Evolutionary conservation across 2,888 invertebrate species (phyloP), one percentile per base, ranked within the genome.

Genomic region (Ophion ventricosus): DNA sequence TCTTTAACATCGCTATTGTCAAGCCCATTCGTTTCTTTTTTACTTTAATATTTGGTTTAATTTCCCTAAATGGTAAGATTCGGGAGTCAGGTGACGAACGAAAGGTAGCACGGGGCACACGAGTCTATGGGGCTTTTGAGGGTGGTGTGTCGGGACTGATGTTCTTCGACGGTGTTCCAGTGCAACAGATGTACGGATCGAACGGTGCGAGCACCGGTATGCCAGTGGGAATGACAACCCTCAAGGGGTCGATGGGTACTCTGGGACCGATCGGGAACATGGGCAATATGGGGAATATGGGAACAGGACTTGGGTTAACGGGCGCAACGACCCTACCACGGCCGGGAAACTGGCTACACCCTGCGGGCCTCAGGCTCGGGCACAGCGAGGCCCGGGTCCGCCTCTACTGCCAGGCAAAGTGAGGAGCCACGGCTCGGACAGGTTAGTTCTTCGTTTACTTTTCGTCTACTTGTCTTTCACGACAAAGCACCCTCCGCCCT

Each of bases 321-420:
- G 93, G 94, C 89, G 93, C 93, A 84, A 93, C 93, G 87, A 93
- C 93, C 87, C 90, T 93, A 89, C 93, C 92, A 87, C 94, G 93
- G 95, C 96, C 97, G 97, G 97, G 97, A 98, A 98, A 98, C 97
- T 97, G 97, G 97, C 96, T 95, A 96, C 97, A 96, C 97, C 98
- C 97, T 97, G 97, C 96, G 97, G 97, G 97, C 96, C 95, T 94
- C 95, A 95, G 95, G 95, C 96, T 95, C 95, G 95, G 94, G 94
- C 94, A 94, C 96, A 95, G 95, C 96, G 95, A 95, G 96, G 96
- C 95, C 95, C 95, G 95, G 95, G 95, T 94, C 95, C 95, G 95
- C 95, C 95, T 95, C 95, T 95, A 95, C 95, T 95, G 95, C 96
- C 96, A 95, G 96, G 95, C 95, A 95, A 95, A 95, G 95, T 95